phyloP scores from a whole-genome alignment of 1,140 invertebrate genomes.

The Drosophila kanapiae region DNA sequence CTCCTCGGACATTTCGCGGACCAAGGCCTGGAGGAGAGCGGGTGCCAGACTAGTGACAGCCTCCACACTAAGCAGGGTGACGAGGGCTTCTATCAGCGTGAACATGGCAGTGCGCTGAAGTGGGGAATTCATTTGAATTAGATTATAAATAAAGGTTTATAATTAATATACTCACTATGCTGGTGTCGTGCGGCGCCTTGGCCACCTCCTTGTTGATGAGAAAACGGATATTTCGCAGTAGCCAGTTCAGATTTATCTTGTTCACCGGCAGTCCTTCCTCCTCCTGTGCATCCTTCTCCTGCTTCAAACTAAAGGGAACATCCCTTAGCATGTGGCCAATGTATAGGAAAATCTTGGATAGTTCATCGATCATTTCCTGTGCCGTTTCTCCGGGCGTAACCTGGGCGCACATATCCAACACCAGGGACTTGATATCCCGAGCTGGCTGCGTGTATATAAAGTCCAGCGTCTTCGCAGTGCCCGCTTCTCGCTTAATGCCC shows the following conservation, averaged over 20 bases:
- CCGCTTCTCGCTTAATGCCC: slow-evolving; percentile 53
- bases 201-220: slow-evolving; percentile 88
- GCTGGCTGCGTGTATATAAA: slow-evolving; percentile 88
- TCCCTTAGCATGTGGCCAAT: slow-evolving; percentile 88
- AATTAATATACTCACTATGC: slow-evolving; percentile 85
- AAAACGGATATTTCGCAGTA: slow-evolving; percentile 87
- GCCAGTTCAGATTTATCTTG: slow-evolving; percentile 86
- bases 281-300: slow-evolving; percentile 47
- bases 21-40: slow-evolving; percentile 88
- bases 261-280: slow-evolving; percentile 30
- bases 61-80: slow-evolving; percentile 86
- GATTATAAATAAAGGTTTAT: too few relatives aligned
- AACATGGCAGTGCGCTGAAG: slow-evolving; percentile 89
- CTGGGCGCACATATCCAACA: slow-evolving; percentile 91
- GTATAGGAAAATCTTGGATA: slow-evolving; percentile 91
- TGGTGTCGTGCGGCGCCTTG: slow-evolving; percentile 85
- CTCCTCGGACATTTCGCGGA: slow-evolving; percentile 88
- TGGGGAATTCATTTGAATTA: slow-evolving; percentile 18
- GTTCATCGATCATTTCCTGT: slow-evolving; percentile 88
- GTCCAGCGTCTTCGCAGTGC: slow-evolving; percentile 67
- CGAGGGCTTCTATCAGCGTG: slow-evolving; percentile 90
- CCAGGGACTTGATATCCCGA: slow-evolving; percentile 88
- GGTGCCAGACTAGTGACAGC: slow-evolving; percentile 86
- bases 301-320: slow-evolving; percentile 82
- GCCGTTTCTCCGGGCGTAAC: slow-evolving; percentile 88